Evolutionary conservation across 2,888 invertebrate species (phyloP), one percentile per base, ranked within the genome.

Genomic region (Nasonovia ribisnigri): DNA sequence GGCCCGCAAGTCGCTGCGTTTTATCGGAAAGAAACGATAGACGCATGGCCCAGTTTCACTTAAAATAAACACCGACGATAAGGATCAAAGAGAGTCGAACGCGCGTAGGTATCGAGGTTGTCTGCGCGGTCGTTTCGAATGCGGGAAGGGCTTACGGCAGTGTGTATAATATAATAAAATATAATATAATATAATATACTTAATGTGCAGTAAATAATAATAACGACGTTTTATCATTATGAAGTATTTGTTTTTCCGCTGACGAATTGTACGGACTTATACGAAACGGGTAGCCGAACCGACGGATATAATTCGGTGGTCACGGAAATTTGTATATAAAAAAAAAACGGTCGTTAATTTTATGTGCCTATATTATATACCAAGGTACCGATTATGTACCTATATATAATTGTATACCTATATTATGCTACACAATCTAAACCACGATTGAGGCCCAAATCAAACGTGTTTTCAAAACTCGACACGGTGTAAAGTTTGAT

Each of bases 61-160:
- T 13, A 36, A 43, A 57, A 86, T 86, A 91, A 91, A 91, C 86
- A 92, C 46, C 26, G 57, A 46, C 43, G 86, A 87, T 60, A 87
- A 92, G 43, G 86, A 92, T 92, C 91, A 92, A 92, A 92, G 91
- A 48, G 84, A 90, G 46, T 77, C 90, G 77, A 42, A 46, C 36
- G 26, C 51, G 88, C 26, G 42, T 77, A 77, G 77, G 77, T 77
- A 36, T 29, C 42, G 43, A 91, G 54, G 90, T 90, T 67, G 60
- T 48, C 67, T 67, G 88, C 13, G 42, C 4, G 77, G 36, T 13
- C 20, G 77, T 77, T 77, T 77, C 36, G 6, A 77, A 42, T 54
- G 36, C 20, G 77, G 77, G 36, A 77, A 77, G 36, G 77, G 77
- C 77, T 77, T 20, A 77, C 36, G 77, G 77, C 36, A 77, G 20